Evolutionary conservation across 2,113 vertebrate species (phyloP), one percentile per base, ranked within the genome.

Genomic region (Oreochromis tanganicae): DNA sequence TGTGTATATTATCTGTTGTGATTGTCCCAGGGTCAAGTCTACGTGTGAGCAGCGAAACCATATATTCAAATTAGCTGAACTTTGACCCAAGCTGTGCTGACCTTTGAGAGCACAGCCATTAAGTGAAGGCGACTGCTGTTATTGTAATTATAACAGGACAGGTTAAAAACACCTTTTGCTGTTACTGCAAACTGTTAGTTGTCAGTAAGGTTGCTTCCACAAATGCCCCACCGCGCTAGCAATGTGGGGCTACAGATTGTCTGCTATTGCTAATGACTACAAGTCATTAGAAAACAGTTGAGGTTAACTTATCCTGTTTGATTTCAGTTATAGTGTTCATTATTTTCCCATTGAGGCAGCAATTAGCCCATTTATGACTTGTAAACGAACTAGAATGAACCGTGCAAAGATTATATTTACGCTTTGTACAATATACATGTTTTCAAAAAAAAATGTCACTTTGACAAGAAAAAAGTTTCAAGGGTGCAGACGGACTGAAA

Each of bases 351-450:
- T 32, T 78, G 73, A 52, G 16, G 73, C 46, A 52, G 16, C 27
- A 52, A 13, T 78, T 19, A 50, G 16, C 16, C 71, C 16, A 78
- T 50, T 48, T 50, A 8, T 12, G 38, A 32, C 21, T 82, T 41
- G 36, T 10, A 3, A 75, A 32, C 1, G 1, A 48, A 75, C 6
- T 29, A 36, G 29, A 9, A 66, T 61, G n/a, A 52, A 32, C 6
- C 19, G 13, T 66, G 9, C 4, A 3, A 52, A 68, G 9, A 52
- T n/a, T 9, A 16, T n/a, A 82, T 21, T 36, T 63, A 32, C 7
- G 0, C 6, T 36, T 27, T 34, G 32, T 21, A 1, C 12, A 9
- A 73, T 3, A 75, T 50, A 19, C 4, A 78, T n/a, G 34, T n/a
- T 83, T 55, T 83, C 14, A 29, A 52, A 38, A 19, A 19, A 54